phyloP scores from a whole-genome alignment of 1,140 invertebrate species.

The Lineus longissimus region DNA sequence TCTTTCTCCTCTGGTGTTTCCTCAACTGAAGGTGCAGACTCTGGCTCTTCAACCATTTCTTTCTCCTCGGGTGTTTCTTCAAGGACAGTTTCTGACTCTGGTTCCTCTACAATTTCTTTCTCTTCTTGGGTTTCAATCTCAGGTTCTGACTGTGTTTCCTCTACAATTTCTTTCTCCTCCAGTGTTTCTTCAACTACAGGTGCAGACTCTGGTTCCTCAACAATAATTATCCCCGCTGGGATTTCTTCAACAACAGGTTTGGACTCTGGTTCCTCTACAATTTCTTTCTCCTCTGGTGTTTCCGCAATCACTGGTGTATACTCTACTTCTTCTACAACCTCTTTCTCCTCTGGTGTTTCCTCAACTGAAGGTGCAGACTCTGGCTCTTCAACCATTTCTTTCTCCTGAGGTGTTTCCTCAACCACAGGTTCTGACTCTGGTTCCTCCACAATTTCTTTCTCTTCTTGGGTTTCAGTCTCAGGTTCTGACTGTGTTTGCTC shows the following conservation, averaged over 20 bases:
- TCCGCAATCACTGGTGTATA: not conserved
- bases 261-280: too few relatives aligned
- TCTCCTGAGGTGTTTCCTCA: not conserved
- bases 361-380: not conserved
- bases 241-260: not conserved
- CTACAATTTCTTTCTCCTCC: conserved; percentile 27
- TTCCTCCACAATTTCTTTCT: not conserved
- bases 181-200: conserved; percentile 48
- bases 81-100: too few relatives aligned
- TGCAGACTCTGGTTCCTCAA: conserved; percentile 26
- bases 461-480: not conserved
- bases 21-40: too few relatives aligned
- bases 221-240: conserved; percentile 6
- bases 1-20: too few relatives aligned
- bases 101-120: conserved; percentile 23
- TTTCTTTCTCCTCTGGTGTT: not conserved
- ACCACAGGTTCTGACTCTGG: not conserved
- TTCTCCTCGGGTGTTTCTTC: too few relatives aligned
- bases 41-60: too few relatives aligned
- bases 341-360: conserved; percentile 1
- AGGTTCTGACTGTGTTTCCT: conserved; percentile 15
- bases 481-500: not conserved
- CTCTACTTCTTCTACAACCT: not conserved
- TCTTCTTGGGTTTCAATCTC: conserved; percentile 14
- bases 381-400: not conserved